Base-by-base conservation (phyloP, 2,113 vertebrate species). In the Pungitius pungitius region DNA sequence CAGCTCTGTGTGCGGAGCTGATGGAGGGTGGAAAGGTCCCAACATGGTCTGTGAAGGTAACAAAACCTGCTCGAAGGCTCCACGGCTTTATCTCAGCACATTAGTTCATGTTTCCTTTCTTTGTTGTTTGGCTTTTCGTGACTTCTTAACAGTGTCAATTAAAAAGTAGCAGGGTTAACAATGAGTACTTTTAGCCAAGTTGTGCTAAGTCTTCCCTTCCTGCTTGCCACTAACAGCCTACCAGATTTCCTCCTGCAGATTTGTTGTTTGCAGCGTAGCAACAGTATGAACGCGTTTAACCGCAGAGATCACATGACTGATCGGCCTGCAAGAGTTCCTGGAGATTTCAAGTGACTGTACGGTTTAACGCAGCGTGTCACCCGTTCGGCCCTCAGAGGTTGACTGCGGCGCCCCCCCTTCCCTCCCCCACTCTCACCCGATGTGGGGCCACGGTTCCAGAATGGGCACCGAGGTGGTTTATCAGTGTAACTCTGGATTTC, bases 1-100 rank as follows among this genome's bases (percentile, higher is more conserved):
- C 71, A 79, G 62, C 4, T 91, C 92, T 2, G 45, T 82, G 40
- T 95, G 95, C 84, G 89, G 82, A 35, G 78, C 86, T 27, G 80
- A 92, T 26, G 93, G 94, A 40, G 55, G 12, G 11, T 95, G 95
- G 95, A 85, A 66, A 24, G 82, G 80, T 65, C 61, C 79, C 47
- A 71, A 69, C 54, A 52, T 93, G 59, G 71, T 87, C 69, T 95
- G 95, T 87, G 86, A 94, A 92, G 94, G 95, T 95, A 92, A 90
- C 30, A 39, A 18, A 52, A 63, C 17, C 30, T 8, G 24, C 2
- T n/a, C n/a, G n/a, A n/a, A n/a, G n/a, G n/a, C n/a, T 27, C 8
- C 43, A n/a, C 0, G 33, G 22, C 30, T 45, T 59, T 6, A 35
- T 4, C 7, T 35, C 33, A 35, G 33, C 33, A 35, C 33, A 8